These are phyloP conservation scores for Monopterus albus DNA, from an alignment of 2,113 vertebrate species.

Conservation along the genomic window DNA sequence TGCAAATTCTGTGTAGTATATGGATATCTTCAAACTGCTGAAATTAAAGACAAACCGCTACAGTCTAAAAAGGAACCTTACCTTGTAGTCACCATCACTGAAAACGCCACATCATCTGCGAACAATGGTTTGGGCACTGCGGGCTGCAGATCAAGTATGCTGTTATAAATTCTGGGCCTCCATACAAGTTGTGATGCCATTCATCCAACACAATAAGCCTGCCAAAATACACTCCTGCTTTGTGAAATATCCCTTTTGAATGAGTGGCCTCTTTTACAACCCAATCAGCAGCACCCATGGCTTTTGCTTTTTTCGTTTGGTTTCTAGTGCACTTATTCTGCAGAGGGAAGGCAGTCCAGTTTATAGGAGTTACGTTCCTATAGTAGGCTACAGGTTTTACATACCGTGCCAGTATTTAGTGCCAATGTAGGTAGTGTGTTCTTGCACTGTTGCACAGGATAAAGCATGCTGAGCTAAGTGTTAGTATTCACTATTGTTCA, in stretches of 20 bases:
- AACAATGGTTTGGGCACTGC: slow-evolving; percentile 23
- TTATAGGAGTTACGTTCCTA: not conserved
- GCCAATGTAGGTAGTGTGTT: not conserved
- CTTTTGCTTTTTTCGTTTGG: not conserved
- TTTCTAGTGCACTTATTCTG: slow-evolving; percentile 1
- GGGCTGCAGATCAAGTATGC: slow-evolving; percentile 35
- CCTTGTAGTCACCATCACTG: slow-evolving; percentile 21
- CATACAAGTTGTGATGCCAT: slow-evolving; percentile 6
- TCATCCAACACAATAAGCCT: slow-evolving; percentile 38
- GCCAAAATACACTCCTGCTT: slow-evolving; percentile 38
- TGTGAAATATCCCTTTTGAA: slow-evolving; percentile 29
- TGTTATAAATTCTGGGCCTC: slow-evolving; percentile 25
- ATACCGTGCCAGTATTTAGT: no score
- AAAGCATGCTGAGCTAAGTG: not conserved
- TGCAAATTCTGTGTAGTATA: slow-evolving; percentile 19
- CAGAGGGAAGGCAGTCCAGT: slow-evolving; percentile 6
- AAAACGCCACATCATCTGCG: slow-evolving; percentile 40
- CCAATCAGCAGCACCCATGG: slow-evolving; percentile 7
- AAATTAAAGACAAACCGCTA: slow-evolving; percentile 23
- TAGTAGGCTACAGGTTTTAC: not conserved
- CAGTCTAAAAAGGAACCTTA: slow-evolving; percentile 19
- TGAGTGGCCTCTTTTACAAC: slow-evolving; percentile 5
- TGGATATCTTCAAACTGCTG: slow-evolving; percentile 19
- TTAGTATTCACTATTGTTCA: not conserved
- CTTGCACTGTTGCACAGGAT: not conserved